Evolutionary conservation across 92 coral and sea anemone genomes (phyloP).

Genomic region (Epizoanthus stellaris): DNA sequence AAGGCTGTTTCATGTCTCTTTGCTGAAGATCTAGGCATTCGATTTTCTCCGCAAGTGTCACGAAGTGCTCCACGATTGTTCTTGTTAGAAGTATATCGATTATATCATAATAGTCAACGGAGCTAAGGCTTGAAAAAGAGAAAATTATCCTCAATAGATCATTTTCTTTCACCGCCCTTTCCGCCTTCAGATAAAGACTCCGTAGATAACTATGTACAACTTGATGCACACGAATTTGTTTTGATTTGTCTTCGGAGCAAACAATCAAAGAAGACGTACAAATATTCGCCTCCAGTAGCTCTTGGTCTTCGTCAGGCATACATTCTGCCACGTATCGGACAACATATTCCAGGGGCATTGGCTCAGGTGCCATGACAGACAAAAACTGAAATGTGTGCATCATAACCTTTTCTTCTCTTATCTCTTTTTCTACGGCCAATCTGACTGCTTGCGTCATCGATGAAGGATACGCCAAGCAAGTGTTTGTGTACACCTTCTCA

Average conservation of each 20-base stretch:
- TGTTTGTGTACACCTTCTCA: too few relatives aligned
- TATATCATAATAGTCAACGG: neutral
- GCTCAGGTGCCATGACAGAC: neutral
- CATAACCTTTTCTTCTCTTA: too few relatives aligned
- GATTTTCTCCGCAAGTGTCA: neutral
- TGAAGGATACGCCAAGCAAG: neutral
- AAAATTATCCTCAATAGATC: neutral
- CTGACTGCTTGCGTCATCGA: constrained; percentile 12
- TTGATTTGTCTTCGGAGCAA: constrained; percentile 7
- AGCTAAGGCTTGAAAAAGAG: neutral
- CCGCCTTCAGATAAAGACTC: neutral
- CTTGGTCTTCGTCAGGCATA: constrained; percentile 1
- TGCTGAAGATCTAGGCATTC: neutral
- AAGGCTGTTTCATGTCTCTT: neutral
- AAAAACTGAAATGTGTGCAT: neutral
- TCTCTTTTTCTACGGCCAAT: neutral
- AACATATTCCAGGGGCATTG: neutral
- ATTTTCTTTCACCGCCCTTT: neutral
- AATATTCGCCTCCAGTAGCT: neutral
- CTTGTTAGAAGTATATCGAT: neutral
- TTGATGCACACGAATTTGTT: neutral
- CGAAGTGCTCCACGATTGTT: neutral
- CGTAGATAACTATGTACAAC: constrained; percentile 2
- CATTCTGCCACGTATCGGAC: neutral
- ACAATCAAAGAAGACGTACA: constrained; percentile 18